Evolutionary conservation across 2,113 vertebrate genomes (phyloP), one percentile per base, ranked within the genome.

Genomic region (Mus spicilegus): DNA sequence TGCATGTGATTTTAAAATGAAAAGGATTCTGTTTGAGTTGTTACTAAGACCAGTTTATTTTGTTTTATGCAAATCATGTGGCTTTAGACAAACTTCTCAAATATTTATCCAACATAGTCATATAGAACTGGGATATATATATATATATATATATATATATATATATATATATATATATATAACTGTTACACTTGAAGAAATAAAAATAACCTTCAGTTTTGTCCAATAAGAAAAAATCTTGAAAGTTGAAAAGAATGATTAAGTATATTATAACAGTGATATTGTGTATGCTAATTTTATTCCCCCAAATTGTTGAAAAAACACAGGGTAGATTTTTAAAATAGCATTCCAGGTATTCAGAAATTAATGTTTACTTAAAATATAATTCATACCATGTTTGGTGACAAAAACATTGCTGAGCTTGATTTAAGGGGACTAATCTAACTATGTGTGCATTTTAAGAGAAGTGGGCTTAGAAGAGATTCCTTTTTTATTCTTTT

Each of bases 101-200:
- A 46, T 46, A 49, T 51, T 92, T 76, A 24, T 82, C 73, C 85
- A 77, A 13, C 12, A 76, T 13, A 11, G 17, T 54, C 46, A 56
- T 2, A 6, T 46, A 17, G 80, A 84, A 54, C 28, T 86, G 7
- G 46, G 61, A 69, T 85, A 80, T 89, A 77, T 75, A 93, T 91
- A 56, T 42, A 77, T 75, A 93, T 91, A 56, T n/a, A n/a, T n/a
- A n/a, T n/a, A n/a, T n/a, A n/a, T n/a, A n/a, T n/a, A 69, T 85
- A 80, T 89, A 77, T 75, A 93, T 91, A 56, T 42, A 77, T 75
- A 93, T 91, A 56, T n/a, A n/a, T n/a, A n/a, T n/a, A n/a, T n/a
- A n/a, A 89, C 65, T 30, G n/a, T 39, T 86, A 65, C 33, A 87
- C n/a, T 51, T 58, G 20, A 56, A 49, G 20, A 70, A 93, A 88